Evolutionary conservation across 1,140 invertebrate species (phyloP).

Genomic region (Drosophila ogumai): DNA sequence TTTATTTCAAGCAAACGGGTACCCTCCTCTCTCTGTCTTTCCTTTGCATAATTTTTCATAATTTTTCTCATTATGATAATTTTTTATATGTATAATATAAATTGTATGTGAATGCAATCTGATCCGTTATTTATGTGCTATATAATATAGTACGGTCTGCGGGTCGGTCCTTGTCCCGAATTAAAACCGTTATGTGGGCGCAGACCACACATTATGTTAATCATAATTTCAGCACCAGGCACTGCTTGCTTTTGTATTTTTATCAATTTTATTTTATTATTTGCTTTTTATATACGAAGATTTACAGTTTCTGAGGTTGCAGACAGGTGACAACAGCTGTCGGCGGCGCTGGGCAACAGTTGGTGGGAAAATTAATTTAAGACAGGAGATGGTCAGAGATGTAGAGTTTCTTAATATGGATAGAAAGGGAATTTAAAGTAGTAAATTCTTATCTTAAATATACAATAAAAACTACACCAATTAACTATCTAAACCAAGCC

Average conservation of each 20-base stretch:
- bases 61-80: constrained; percentile 77
- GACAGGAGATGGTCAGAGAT: neutral
- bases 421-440: neutral
- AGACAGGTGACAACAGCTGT: constrained; percentile 78
- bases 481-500: neutral
- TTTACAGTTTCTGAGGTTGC: constrained; percentile 60
- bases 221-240: constrained; percentile 42
- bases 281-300: constrained; percentile 39
- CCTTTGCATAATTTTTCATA: constrained; percentile 74
- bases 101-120: constrained; percentile 80
- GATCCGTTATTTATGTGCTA: constrained; percentile 76
- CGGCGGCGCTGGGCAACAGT: constrained; percentile 40
- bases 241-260: constrained; percentile 5
- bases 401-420: neutral
- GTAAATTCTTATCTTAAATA: neutral
- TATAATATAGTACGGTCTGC: constrained; percentile 49
- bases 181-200: constrained; percentile 72
- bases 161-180: constrained; percentile 56
- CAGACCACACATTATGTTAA: constrained; percentile 80
- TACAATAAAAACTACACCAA: neutral
- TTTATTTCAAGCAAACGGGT: constrained; percentile 67
- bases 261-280: constrained; percentile 25
- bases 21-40: constrained; percentile 11
- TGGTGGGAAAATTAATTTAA: constrained; percentile 28
- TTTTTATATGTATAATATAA: constrained; percentile 60